A percentile compares a stretch with the other conserved stretches of the same genome.
phyloP scores from a whole-genome alignment of 1,140 invertebrate species.

The Planococcus citri region DNA sequence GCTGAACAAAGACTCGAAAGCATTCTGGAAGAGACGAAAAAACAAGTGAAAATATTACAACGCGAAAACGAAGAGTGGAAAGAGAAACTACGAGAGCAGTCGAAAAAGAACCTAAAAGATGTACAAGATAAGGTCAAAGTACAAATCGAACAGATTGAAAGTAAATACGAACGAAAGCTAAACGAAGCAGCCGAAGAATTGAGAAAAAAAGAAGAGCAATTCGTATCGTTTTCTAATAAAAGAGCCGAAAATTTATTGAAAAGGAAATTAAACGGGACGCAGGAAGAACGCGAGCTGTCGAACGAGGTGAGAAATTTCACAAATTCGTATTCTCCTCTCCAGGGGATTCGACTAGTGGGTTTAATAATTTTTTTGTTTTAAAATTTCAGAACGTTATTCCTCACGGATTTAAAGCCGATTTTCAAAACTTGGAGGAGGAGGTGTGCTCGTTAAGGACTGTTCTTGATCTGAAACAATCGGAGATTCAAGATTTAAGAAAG shows the following conservation, averaged over 20 bases:
- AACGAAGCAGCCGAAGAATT: neutral
- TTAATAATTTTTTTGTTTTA: neutral
- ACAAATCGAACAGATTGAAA: constrained; percentile 9
- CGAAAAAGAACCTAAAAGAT: constrained; percentile 30
- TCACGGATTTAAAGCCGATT: constrained; percentile 33
- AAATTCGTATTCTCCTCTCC: neutral
- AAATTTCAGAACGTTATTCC: constrained; percentile 27
- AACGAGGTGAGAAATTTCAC: neutral
- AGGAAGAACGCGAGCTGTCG: neutral
- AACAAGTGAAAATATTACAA: neutral
- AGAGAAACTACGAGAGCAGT: constrained; percentile 29
- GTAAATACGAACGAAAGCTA: neutral
- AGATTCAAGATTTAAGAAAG: constrained; percentile 53
- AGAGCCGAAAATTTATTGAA: constrained; percentile 12
- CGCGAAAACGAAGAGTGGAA: constrained; percentile 22
- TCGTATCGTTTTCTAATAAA: neutral
- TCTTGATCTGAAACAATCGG: constrained; percentile 57
- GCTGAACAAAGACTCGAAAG: neutral
- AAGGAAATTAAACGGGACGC: neutral
- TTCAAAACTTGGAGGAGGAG: constrained; percentile 42
- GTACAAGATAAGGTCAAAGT: neutral
- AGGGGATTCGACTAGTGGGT: neutral
- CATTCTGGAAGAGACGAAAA: neutral
- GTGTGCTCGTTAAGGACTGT: constrained; percentile 61
- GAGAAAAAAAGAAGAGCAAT: constrained; percentile 3